phyloP scores from a whole-genome alignment of 1,140 invertebrate genomes.

The Drosophila kikkawai region DNA sequence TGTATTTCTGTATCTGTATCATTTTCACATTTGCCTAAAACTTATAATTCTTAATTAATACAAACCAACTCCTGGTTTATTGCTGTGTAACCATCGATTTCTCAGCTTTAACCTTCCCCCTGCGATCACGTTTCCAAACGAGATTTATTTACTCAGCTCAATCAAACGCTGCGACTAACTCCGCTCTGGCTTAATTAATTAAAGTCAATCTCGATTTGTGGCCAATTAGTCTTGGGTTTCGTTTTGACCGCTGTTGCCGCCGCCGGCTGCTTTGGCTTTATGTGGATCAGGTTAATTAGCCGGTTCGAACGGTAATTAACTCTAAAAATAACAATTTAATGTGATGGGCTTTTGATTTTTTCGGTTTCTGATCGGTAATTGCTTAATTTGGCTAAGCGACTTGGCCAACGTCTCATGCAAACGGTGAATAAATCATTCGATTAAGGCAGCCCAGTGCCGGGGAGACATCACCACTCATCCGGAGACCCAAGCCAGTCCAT shows the following conservation, averaged over 20 bases:
- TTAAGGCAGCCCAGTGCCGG: constrained; percentile 34
- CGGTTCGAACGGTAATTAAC: constrained; percentile 58
- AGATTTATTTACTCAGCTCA: constrained; percentile 59
- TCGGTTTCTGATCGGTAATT: constrained; percentile 53
- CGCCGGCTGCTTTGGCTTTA: constrained; percentile 45
- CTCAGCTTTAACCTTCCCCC: constrained; percentile 25
- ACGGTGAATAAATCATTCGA: constrained; percentile 78
- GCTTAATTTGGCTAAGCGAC: constrained; percentile 76
- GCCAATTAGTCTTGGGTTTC: constrained; percentile 69
- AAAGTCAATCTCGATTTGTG: constrained; percentile 76
- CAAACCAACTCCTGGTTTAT: not conserved
- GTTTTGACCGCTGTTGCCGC: constrained; percentile 46
- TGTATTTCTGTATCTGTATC: no score
- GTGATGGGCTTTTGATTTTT: constrained; percentile 48
- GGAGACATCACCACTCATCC: constrained; percentile 38
- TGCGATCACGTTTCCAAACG: constrained; percentile 40
- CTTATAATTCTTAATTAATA: no score
- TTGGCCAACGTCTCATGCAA: constrained; percentile 70
- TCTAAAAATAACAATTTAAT: constrained; percentile 69
- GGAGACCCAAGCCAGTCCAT: constrained; percentile 2
- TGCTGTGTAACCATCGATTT: not conserved
- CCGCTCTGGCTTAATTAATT: constrained; percentile 64
- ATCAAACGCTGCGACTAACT: constrained; percentile 49
- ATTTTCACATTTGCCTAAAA: not conserved
- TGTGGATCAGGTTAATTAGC: constrained; percentile 80